Conservation (phyloP, 2,797 vertebrate genomes). For the Catamblyrhynchus diadema region DNA sequence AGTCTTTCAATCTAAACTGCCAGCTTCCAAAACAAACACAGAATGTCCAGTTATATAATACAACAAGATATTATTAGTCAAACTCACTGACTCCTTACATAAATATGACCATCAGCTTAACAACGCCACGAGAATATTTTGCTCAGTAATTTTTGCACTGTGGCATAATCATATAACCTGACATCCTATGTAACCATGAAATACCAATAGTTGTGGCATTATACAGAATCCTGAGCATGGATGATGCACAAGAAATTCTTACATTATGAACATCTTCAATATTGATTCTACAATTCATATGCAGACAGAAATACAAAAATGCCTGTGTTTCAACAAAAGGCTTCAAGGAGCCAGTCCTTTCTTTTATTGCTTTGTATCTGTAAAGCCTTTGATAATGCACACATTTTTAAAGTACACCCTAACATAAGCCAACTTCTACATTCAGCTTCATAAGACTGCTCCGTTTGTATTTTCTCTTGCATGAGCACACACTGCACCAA, state of each 20-base stretch:
- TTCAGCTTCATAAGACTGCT: neutral
- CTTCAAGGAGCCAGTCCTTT: neutral
- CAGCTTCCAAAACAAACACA: neutral
- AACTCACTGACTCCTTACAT: neutral
- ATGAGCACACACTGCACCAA: conserved; percentile 1
- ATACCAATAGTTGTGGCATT: neutral
- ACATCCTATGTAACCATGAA: neutral
- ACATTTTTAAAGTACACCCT: neutral
- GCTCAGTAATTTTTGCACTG: neutral
- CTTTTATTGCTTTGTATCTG: neutral
- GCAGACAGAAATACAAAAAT: neutral
- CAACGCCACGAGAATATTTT: neutral
- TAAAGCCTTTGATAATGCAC: neutral
- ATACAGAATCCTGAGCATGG: neutral
- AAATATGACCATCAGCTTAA: neutral
- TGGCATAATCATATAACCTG: neutral
- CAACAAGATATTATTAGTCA: neutral
- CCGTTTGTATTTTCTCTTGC: conserved; percentile 12
- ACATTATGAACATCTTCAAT: neutral
- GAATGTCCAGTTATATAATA: neutral
- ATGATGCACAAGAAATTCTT: neutral
- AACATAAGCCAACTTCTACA: neutral
- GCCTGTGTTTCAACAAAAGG: neutral
- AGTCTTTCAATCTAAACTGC: neutral
- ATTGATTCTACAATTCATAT: neutral